Conservation (phyloP, 2,888 invertebrate genomes). For the Troides aeacus region DNA sequence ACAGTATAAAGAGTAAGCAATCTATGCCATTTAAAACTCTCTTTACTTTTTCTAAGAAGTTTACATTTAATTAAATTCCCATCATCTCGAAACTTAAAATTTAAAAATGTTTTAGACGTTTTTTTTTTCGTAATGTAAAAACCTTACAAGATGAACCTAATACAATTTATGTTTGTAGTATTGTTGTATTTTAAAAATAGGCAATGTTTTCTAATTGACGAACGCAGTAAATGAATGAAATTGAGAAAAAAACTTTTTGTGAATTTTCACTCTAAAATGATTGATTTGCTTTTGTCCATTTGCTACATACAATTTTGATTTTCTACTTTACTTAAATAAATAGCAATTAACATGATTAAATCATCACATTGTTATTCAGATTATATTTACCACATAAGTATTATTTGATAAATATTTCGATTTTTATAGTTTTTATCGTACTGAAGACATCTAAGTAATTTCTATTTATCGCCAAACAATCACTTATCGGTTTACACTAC, state of each 20-base stretch:
- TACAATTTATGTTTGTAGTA: no score
- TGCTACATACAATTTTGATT: neutral
- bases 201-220: no score
- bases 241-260: no score
- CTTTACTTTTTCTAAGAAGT: neutral
- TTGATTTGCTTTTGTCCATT: neutral
- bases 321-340: no score
- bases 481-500: conserved; percentile 28
- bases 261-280: no score
- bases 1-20: neutral
- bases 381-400: neutral
- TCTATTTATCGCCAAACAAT: conserved; percentile 32
- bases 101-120: neutral
- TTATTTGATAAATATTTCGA: neutral
- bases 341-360: no score
- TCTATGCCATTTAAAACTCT: neutral
- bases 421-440: conserved; percentile 5
- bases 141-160: neutral
- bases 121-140: neutral
- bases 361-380: neutral
- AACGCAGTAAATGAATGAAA: no score
- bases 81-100: neutral
- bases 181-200: no score
- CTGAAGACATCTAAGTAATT: conserved; percentile 11
- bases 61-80: neutral